Base-by-base conservation (phyloP, 2,113 vertebrate genomes). In the Caranx melampygus region DNA sequence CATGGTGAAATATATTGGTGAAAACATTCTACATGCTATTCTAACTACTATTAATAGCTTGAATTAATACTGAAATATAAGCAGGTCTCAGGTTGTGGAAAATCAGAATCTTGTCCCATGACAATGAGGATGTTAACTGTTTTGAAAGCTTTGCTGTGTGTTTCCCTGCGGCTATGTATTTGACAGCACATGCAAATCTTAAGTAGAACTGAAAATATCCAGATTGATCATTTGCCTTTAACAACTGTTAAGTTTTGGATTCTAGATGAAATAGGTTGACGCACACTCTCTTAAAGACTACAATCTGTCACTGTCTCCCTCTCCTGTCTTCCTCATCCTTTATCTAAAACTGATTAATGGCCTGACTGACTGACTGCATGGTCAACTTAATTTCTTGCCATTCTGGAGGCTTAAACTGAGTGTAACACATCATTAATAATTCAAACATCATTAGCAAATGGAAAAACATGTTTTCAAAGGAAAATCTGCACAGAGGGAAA, bases 321-420 rank as follows among this genome's bases (percentile, higher is more conserved):
- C 63, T 15, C 52, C n/a, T 8, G 20, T 40, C 35, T 44, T 37
- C 59, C 37, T 71, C 69, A 52, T 55, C 37, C 42, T 79, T 75
- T 6, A 72, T 45, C 49, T 59, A 0, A 59, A 67, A 18, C 15
- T 72, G 72, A 76, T 84, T 74, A 60, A 82, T 79, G 45, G 47
- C 20, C 64, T 59, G 16, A 67, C 55, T 77, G 68, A 87, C 4
- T 74, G 68, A 87, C 4, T 74, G 79, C 75, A 40, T 45, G 34
- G 21, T 59, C 42, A 59, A 33, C 57, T 73, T 47, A 78, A 69
- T 64, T 55, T 60, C 31, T 76, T 47, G 44, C 31, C 45, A 44
- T 57, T 79, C 72, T 12, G 1, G 15, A 33, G 3, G 9, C 65
- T 81, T 20, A 60, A 54, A 47, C 31, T 20, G 15, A 55, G 49